Evolutionary conservation across 2,797 vertebrate species (phyloP).

Genomic region (Danio kyathit): DNA sequence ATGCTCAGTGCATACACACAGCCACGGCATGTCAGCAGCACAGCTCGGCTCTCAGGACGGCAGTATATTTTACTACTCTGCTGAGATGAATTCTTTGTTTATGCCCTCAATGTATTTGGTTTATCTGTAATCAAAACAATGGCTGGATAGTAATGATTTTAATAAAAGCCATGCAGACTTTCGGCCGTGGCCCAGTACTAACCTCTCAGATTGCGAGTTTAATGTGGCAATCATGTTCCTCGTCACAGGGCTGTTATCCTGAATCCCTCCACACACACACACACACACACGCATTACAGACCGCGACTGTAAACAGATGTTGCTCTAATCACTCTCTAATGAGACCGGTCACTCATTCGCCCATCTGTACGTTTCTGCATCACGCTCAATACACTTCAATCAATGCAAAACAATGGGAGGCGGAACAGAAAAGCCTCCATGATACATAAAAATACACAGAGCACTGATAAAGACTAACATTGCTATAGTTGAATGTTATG

Average conservation of each 20-base stretch:
- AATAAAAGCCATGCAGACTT: constrained; percentile 33
- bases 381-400: neutral
- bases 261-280: constrained; percentile 53
- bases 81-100: constrained; percentile 53
- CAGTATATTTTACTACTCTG: constrained; percentile 14
- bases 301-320: constrained; percentile 81
- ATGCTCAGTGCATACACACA: neutral
- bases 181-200: constrained; percentile 32
- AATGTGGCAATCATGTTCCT: constrained; percentile 29
- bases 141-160: constrained; percentile 39
- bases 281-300: constrained; percentile 57
- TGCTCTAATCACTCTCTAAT: constrained; percentile 82
- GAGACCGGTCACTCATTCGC: constrained; percentile 80
- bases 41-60: neutral
- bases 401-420: constrained; percentile 19
- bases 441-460: neutral
- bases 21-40: neutral
- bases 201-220: constrained; percentile 39
- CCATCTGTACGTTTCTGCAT: constrained; percentile 68
- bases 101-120: constrained; percentile 71
- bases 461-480: no score
- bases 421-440: neutral
- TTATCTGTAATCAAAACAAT: constrained; percentile 61
- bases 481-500: no score
- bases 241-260: constrained; percentile 34